Conservation (phyloP, 2,113 vertebrate species). For the Mastomys natalensis region DNA sequence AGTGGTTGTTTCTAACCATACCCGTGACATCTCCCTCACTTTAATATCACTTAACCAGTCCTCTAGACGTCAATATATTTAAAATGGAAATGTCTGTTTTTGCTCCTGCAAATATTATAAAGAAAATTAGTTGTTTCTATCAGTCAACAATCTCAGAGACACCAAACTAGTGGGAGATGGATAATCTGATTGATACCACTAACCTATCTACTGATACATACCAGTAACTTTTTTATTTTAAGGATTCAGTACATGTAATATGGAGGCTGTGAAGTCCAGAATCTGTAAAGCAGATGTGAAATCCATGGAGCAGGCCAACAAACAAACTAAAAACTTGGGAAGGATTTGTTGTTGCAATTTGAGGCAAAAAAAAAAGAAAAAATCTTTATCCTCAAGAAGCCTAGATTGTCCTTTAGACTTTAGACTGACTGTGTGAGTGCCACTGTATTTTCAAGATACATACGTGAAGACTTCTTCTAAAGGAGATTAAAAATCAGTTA, state of each 20-base stretch:
- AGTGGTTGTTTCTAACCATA: background rate
- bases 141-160: background rate
- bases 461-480: background rate
- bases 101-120: background rate
- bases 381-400: background rate
- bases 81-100: background rate
- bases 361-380: background rate
- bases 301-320: background rate
- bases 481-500: background rate
- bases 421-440: background rate
- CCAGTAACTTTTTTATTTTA: background rate
- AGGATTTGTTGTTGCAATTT: background rate
- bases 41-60: background rate
- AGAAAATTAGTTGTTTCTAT: background rate
- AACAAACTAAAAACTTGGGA: background rate
- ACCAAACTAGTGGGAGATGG: background rate
- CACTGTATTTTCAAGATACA: background rate
- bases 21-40: background rate
- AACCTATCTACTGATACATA: too few relatives aligned
- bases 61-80: background rate
- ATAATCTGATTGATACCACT: background rate
- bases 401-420: background rate
- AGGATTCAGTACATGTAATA: background rate
- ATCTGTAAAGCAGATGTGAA: background rate
- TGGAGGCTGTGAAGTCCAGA: background rate